Evolutionary conservation across 1,140 invertebrate species (phyloP).

Genomic region (Orchestia grillus): DNA sequence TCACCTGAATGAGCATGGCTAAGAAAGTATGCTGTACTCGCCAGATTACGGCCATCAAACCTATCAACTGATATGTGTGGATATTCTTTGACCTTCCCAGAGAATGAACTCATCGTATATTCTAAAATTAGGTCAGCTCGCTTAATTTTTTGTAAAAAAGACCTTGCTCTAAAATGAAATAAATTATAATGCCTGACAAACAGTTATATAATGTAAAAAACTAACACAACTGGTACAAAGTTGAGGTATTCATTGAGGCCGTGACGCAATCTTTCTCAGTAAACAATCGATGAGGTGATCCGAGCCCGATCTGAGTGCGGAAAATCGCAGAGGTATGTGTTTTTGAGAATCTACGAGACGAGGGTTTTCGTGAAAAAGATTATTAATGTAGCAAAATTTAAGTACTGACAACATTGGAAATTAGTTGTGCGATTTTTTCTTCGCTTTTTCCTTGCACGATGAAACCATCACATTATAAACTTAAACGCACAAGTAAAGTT

Average conservation of each 20-base stretch:
- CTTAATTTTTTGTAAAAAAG: neutral
- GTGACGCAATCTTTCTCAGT: neutral
- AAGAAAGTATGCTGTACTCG: constrained; percentile 77
- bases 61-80: constrained; percentile 77
- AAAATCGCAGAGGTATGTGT: neutral
- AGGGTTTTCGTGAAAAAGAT: too few relatives aligned
- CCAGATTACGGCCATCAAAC: constrained; percentile 74
- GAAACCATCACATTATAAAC: too few relatives aligned
- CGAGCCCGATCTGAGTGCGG: neutral
- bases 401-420: neutral
- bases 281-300: constrained; percentile 7
- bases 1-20: constrained; percentile 76
- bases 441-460: too few relatives aligned
- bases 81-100: constrained; percentile 77
- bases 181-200: neutral
- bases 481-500: too few relatives aligned
- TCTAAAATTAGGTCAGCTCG: neutral
- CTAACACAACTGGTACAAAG: neutral
- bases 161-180: neutral
- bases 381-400: too few relatives aligned
- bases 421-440: neutral
- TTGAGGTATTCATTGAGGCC: neutral
- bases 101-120: constrained; percentile 66
- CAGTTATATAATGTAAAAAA: neutral
- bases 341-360: neutral